Conservation (phyloP, 2,113 vertebrate species). For the Condylura cristata region DNA sequence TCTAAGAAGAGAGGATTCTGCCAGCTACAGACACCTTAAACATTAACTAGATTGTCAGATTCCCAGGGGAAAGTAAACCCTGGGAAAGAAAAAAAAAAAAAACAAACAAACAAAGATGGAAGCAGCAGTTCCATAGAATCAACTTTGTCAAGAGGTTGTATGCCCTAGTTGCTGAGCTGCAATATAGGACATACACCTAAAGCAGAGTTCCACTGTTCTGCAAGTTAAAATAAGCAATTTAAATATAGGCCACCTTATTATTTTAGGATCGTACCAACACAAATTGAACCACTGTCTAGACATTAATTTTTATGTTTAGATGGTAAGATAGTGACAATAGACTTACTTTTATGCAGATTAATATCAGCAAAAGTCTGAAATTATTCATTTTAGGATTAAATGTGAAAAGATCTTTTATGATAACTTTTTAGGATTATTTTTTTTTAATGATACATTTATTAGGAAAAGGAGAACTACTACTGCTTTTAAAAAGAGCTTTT, state of each 20-base stretch:
- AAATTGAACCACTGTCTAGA: not conserved
- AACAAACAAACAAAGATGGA: not conserved
- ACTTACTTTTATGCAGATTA: not conserved
- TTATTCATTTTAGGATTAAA: constrained; percentile 2
- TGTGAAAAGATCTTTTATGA: not conserved
- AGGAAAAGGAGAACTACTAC: too few species aligned
- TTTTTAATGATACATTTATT: too few species aligned
- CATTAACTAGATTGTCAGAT: not conserved
- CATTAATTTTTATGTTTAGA: not conserved
- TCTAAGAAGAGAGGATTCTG: not conserved
- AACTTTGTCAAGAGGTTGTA: not conserved
- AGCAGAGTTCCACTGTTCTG: not conserved
- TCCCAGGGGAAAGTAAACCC: not conserved
- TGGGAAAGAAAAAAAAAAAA: not conserved
- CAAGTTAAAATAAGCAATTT: not conserved
- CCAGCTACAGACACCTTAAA: not conserved
- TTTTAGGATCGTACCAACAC: not conserved
- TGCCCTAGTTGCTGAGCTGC: not conserved
- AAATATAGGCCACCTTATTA: not conserved
- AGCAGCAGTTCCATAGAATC: not conserved
- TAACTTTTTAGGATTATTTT: not conserved
- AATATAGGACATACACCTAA: not conserved
- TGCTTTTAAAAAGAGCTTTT: too few species aligned
- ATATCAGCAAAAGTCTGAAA: not conserved
- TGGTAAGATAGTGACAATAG: not conserved